Evolutionary conservation across 2,113 vertebrate genomes (phyloP), one percentile per base, ranked within the genome.

Genomic region (Halichoeres trimaculatus): DNA sequence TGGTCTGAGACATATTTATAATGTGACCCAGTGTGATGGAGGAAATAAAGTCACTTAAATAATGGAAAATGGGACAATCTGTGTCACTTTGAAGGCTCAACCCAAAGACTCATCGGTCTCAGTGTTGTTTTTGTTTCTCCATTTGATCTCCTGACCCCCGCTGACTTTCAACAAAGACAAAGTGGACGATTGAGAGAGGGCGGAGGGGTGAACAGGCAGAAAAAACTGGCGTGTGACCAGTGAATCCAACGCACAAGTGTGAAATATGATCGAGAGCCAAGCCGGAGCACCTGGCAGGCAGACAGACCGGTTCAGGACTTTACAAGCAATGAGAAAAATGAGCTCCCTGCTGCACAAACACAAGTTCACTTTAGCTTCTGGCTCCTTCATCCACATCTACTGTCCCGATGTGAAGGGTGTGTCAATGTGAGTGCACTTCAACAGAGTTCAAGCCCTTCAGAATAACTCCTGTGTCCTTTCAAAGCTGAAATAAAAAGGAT

Each of bases 231-330:
- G 10, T 60, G 43, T 22, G 59, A 79, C 81, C 81, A 88, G 63
- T 57, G 61, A 67, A 80, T 73, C 65, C 73, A 78, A 76, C 66
- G 13, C 59, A 82, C 64, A 9, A 54, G 70, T 83, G 84, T 86
- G 90, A 88, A 90, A 88, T 78, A 67, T 80, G 87, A 89, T 70
- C 54, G 69, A 75, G 84, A 79, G 69, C 74, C 70, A 70, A 70
- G 34, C 50, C 51, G 61, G 69, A 73, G 72, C 81, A 78, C 60
- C 80, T 76, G 87, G 68, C 85, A 85, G 59, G 58, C 63, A 61
- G 56, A 63, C 41, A 11, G 75, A 74, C 77, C 51, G 58, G 71
- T 57, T 73, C 78, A 87, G 81, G 74, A 88, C 82, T 88, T 85
- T 61, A 86, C 76, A n/a, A 78, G 84, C 78, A 35, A 20, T 30